Base-by-base conservation (phyloP, 2,113 vertebrate genomes). In the Pungitius pungitius region DNA sequence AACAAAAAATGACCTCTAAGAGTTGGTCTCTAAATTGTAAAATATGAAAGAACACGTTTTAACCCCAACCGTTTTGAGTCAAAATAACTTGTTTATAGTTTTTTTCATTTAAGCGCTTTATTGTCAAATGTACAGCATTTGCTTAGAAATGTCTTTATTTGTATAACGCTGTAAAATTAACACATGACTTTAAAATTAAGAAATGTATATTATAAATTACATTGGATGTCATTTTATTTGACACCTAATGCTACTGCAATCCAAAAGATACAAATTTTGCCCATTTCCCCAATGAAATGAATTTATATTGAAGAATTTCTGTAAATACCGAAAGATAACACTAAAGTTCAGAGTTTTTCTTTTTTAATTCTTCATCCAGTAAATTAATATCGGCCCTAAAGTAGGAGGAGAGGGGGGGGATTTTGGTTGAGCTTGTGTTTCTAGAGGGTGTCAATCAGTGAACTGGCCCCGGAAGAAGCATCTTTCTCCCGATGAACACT, bases 91-190 rank as follows among this genome's bases (percentile, higher is more conserved):
- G 54, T 72, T 80, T 42, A 81, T 73, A 70, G 26, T 12, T 30
- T 43, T 75, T 42, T 69, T 20, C 13, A 66, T 73, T 65, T 45
- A 83, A 76, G 67, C 88, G 73, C 69, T 81, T 81, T 80, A 87
- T 84, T 90, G 84, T 92, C 88, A 71, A 81, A 22, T 91, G 85
- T 91, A 92, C 83, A 89, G 80, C 91, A 91, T 88, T 90, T 89
- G 89, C 88, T 82, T 65, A 88, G 77, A 86, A 80, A 33, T 68
- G 45, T 77, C 64, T 75, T 81, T 75, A 66, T 83, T 84, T 87
- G 75, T 89, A 81, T 87, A 84, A 78, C 79, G 39, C 58, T 91
- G 85, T 86, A 86, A 81, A 85, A 87, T 78, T 84, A 57, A 55
- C 54, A 59, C 62, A 68, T 69, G 33, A 52, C 51, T 22, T 40